phyloP scores from a whole-genome alignment of 2,113 vertebrate genomes.

The Tapirus terrestris region DNA sequence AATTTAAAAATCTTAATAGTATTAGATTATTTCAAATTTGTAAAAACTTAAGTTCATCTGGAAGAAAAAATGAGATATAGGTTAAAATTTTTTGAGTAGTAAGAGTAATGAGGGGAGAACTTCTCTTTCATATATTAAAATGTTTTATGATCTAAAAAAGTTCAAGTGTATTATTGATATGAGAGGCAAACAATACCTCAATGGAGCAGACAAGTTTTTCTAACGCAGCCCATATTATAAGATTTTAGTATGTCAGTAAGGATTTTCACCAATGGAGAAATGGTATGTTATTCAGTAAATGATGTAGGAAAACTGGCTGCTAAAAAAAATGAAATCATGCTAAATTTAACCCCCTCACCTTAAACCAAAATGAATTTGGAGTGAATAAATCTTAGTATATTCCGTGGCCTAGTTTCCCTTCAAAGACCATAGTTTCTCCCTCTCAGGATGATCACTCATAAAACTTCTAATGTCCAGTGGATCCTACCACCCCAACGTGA shows the following conservation, averaged over 20 bases:
- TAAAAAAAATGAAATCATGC: background rate
- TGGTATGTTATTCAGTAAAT: background rate
- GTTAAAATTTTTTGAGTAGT: background rate
- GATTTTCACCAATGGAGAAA: background rate
- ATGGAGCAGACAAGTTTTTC: background rate
- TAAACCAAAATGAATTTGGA: background rate
- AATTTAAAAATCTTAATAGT: constrained; percentile 1
- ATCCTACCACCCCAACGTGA: background rate
- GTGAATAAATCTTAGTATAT: background rate
- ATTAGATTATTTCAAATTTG: background rate
- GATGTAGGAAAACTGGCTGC: background rate
- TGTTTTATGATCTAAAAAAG: background rate
- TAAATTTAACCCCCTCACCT: background rate
- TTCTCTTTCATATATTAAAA: background rate
- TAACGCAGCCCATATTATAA: background rate
- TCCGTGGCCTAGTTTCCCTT: background rate
- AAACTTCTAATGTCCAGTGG: background rate
- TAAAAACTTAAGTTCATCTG: background rate
- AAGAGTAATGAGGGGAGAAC: background rate
- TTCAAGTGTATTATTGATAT: background rate
- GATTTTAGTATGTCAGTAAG: background rate
- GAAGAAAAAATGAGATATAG: background rate
- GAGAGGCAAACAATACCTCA: background rate
- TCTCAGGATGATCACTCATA: background rate
- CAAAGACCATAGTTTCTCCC: background rate